A percentile compares a stretch with the other conserved stretches of the same genome.
phyloP scores from a whole-genome alignment of 2,113 vertebrate genomes.

The Takifugu bimaculatus region DNA sequence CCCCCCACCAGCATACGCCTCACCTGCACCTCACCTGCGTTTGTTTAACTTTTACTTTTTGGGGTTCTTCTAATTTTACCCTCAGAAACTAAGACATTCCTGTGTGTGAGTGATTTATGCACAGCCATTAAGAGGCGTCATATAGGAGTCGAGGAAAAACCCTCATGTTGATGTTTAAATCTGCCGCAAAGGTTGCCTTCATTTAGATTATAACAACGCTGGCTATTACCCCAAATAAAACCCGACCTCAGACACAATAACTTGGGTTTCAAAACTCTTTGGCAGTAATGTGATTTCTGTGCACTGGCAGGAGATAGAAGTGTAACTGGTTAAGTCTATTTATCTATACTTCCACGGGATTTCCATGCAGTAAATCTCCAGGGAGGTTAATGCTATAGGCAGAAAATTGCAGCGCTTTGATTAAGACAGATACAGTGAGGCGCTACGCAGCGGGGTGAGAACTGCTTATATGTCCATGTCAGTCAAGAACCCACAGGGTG shows the following conservation, averaged over 20 bases:
- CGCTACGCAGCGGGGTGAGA: slow-evolving; percentile 23
- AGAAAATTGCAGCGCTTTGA: slow-evolving; percentile 17
- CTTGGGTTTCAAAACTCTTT: slow-evolving; percentile 36
- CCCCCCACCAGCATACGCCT: slow-evolving; percentile 5
- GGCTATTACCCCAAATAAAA: slow-evolving; percentile 51
- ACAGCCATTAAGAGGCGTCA: slow-evolving; percentile 5
- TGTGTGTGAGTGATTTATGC: background rate
- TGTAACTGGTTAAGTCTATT: slow-evolving; percentile 2
- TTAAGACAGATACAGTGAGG: slow-evolving; percentile 16
- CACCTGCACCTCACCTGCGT: slow-evolving; percentile 1
- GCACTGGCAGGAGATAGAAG: background rate
- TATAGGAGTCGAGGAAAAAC: slow-evolving; percentile 29
- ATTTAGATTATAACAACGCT: slow-evolving; percentile 42
- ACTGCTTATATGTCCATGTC: slow-evolving; percentile 14
- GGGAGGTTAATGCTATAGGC: slow-evolving; percentile 15
- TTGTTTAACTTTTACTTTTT: background rate
- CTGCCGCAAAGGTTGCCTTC: slow-evolving; percentile 38
- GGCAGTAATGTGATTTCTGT: slow-evolving; percentile 12
- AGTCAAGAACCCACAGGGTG: slow-evolving; percentile 23
- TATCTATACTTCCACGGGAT: slow-evolving; percentile 1
- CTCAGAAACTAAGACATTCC: background rate
- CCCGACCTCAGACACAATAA: slow-evolving; percentile 48
- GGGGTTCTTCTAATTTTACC: background rate
- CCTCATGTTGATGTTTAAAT: slow-evolving; percentile 21
- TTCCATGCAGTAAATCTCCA: slow-evolving; percentile 22